phyloP scores from a whole-genome alignment of 2,888 invertebrate species.

The Diaperis boleti region DNA sequence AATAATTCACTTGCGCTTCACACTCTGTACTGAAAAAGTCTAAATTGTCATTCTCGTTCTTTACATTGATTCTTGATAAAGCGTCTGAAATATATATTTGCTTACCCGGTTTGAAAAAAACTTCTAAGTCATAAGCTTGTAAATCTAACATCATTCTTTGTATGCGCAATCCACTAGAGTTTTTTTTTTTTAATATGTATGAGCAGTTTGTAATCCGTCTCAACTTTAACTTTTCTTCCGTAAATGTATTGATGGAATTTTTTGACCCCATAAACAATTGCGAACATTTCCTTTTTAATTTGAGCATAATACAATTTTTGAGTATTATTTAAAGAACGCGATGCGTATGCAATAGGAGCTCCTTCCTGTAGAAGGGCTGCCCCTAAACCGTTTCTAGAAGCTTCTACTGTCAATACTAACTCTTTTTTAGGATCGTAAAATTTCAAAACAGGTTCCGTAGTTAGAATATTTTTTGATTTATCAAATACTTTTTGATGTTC shows the following conservation, averaged over 20 bases:
- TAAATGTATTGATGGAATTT: conserved; percentile 50
- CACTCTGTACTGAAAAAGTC: too few relatives aligned
- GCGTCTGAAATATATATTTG: too few relatives aligned
- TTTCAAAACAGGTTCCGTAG: conserved; percentile 13
- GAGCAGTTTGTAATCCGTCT: conserved; percentile 53
- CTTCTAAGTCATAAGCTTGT: conserved; percentile 36
- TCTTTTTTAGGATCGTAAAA: conserved; percentile 13
- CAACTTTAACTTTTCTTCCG: conserved; percentile 45
- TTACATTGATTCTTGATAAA: too few relatives aligned
- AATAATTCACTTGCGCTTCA: too few relatives aligned
- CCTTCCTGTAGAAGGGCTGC: conserved; percentile 51
- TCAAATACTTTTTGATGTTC: conserved; percentile 18
- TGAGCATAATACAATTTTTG: not conserved
- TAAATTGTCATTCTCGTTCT: too few relatives aligned
- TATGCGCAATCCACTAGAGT: conserved; percentile 28
- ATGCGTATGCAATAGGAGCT: conserved; percentile 36
- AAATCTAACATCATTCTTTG: conserved; percentile 33
- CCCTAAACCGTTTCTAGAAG: conserved; percentile 41
- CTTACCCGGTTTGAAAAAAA: too few relatives aligned
- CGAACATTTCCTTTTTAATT: conserved; percentile 30
- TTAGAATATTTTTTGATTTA: conserved; percentile 15
- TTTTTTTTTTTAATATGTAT: conserved; percentile 49
- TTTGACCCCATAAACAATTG: conserved; percentile 46
- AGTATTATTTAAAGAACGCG: not conserved
- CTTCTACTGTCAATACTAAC: conserved; percentile 45